Evolutionary conservation across 2,888 invertebrate species (phyloP).

Genomic region (Cryptus viduatorius): DNA sequence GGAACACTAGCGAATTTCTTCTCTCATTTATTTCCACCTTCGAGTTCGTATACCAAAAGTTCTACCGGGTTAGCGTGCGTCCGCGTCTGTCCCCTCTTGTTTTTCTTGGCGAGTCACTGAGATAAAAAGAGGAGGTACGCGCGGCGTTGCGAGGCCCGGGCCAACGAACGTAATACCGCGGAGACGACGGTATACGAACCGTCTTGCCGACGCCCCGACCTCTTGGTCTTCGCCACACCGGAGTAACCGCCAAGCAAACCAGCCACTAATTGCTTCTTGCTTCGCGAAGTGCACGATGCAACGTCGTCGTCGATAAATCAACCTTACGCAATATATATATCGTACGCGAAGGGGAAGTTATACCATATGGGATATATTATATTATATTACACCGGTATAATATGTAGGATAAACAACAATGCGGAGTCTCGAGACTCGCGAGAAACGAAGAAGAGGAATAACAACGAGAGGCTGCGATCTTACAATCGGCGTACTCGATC

Average conservation of each 20-base stretch:
- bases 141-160: constrained; percentile 33
- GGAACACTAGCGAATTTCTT: constrained; percentile 40
- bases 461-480: constrained; percentile 36
- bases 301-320: constrained; percentile 64
- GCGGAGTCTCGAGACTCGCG: constrained; percentile 19
- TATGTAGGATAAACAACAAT: constrained; percentile 51
- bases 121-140: constrained; percentile 46
- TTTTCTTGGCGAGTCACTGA: constrained; percentile 62
- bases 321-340: constrained; percentile 50
- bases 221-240: constrained; percentile 40
- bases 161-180: constrained; percentile 61
- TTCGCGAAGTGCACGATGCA: constrained; percentile 62
- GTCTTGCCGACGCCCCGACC: constrained; percentile 36
- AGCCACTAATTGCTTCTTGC: constrained; percentile 66
- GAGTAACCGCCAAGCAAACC: constrained; percentile 46
- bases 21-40: constrained; percentile 28
- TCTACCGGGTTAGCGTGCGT: constrained; percentile 31
- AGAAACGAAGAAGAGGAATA: constrained; percentile 43
- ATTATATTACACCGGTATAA: constrained; percentile 19
- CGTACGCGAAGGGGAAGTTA: constrained; percentile 9
- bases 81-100: constrained; percentile 36
- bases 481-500: constrained; percentile 44
- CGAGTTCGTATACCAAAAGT: constrained; percentile 16
- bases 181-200: constrained; percentile 25
- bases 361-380: neutral